Evolutionary conservation across 2,113 vertebrate species (phyloP), one percentile per base, ranked within the genome.

Genomic region (Panurus biarmicus): DNA sequence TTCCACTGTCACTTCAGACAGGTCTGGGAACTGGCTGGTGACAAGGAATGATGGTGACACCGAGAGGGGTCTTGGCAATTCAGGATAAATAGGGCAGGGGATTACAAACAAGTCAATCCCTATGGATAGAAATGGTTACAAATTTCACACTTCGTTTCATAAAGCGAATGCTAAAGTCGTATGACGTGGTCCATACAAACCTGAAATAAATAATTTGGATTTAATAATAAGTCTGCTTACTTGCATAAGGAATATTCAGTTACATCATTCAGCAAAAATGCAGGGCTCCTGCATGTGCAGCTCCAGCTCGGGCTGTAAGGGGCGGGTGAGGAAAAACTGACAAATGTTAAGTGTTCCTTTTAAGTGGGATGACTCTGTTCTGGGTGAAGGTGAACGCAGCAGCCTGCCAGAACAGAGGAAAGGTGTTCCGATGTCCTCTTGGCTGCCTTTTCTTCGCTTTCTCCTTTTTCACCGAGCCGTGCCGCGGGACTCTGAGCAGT

Each of bases 231-330:
- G 20, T 45, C 60, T 94, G 51, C n/a, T 70, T 66, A 51, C 65
- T 95, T 91, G 82, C 73, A 44, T 51, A 71, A 77, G 75, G 82
- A 91, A 67, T 71, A 58, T 56, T 53, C 78, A 50, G 35, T 94
- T 62, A 94, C 85, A 45, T 97, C 95, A 96, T 31, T 38, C 47
- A 11, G 18, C 85, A 95, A 78, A 91, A 96, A 97, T 77, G 96
- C 82, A 71, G 74, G 12, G 67, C 89, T 94, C 54, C 82, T 90
- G 36, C 23, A 2, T 65, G 42, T 85, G 82, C 85, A 90, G 71
- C 71, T 82, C 80, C 61, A 18, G 35, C 69, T 87, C 60, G n/a
- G 24, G 87, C 84, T 87, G 16, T 14, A 15, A 94, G 86, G 45
- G 40, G n/a, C 29, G 90, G 87, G 60, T 58, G 48, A 93, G 73